A percentile compares a stretch with the other conserved stretches of the same genome.
These are phyloP conservation scores for Eptesicus fuscus DNA, from an alignment of 2,113 vertebrate species.

Conservation along the genomic window DNA sequence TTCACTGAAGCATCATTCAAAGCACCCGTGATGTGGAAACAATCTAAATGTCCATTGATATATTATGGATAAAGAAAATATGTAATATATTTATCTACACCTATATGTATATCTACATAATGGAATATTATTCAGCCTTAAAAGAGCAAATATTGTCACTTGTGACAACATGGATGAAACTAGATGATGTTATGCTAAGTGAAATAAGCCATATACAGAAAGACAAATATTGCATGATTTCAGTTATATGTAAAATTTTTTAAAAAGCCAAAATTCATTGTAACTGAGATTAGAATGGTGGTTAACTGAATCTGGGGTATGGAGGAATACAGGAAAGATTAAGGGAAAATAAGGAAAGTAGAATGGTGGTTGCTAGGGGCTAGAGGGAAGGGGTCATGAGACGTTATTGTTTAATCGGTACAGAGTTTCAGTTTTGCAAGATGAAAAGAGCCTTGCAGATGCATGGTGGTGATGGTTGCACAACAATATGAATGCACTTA, in stretches of 20 bases:
- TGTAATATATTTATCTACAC: too few species aligned
- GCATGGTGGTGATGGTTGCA: neutral
- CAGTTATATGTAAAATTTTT: neutral
- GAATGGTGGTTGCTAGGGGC: neutral
- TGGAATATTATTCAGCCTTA: neutral
- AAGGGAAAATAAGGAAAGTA: neutral
- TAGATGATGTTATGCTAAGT: neutral
- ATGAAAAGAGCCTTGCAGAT: neutral
- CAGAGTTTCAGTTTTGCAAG: neutral
- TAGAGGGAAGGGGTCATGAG: neutral
- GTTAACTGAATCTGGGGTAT: neutral
- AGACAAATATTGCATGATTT: neutral
- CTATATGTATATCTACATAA: neutral
- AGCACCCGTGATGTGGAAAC: too few species aligned
- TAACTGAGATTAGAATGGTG: neutral
- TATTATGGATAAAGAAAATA: too few species aligned
- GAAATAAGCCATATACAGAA: neutral
- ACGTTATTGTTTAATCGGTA: neutral
- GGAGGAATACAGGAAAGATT: neutral
- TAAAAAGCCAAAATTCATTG: neutral
- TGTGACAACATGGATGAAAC: neutral
- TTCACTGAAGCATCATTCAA: too few species aligned
- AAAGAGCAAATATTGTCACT: neutral
- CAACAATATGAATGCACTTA: neutral
- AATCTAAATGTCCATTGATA: too few species aligned